These are phyloP conservation scores for Camponotus vicinus DNA, from an alignment of 1,140 invertebrate species.

Conservation along the genomic window DNA sequence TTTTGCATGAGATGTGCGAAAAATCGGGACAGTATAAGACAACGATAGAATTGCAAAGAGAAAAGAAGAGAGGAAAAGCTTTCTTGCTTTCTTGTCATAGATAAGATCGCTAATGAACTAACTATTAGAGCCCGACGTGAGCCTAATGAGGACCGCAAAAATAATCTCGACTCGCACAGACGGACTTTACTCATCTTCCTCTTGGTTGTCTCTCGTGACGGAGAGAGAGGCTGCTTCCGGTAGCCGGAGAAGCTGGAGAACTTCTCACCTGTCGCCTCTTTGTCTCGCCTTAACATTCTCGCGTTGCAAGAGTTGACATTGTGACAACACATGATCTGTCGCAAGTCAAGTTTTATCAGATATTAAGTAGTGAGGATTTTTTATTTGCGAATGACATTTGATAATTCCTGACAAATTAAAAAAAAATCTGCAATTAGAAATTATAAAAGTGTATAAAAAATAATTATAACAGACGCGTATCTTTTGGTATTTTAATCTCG, in stretches of 20 bases:
- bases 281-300: conserved; percentile 20
- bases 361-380: neutral
- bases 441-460: neutral
- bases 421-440: neutral
- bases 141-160: conserved; percentile 75
- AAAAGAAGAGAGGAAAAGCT: neutral
- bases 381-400: neutral
- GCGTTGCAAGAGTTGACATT: neutral
- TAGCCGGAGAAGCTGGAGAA: conserved; percentile 13
- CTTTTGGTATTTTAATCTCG: neutral
- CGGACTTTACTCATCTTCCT: conserved; percentile 24
- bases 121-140: conserved; percentile 66
- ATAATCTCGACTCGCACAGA: conserved; percentile 56
- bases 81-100: conserved; percentile 35
- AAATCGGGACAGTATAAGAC: neutral
- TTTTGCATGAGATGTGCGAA: neutral
- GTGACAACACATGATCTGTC: neutral
- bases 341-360: conserved; percentile 1
- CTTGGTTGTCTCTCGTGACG: conserved; percentile 16
- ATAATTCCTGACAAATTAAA: neutral
- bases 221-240: conserved; percentile 2
- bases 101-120: conserved; percentile 76
- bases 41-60: neutral
- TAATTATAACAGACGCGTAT: neutral
- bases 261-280: conserved; percentile 54